Evolutionary conservation across 2,888 invertebrate species (phyloP).

Genomic region (Spatulosminthurus flaviceps): DNA sequence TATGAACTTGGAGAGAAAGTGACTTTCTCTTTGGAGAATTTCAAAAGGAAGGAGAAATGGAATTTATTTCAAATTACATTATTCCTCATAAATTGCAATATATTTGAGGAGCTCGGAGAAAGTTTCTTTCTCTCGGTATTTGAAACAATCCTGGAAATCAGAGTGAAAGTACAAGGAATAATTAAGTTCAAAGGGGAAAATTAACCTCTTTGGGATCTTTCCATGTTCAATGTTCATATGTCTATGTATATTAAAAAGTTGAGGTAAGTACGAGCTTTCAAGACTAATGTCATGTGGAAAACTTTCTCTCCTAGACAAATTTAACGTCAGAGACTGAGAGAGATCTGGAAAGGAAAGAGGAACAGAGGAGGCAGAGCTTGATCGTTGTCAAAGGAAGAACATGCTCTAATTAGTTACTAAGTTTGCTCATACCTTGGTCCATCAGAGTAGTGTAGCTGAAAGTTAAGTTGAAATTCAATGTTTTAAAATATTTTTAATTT

Average conservation of each 20-base stretch:
- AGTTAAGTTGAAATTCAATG: too few species aligned
- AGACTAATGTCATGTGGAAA: too few species aligned
- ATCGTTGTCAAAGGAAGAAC: not conserved
- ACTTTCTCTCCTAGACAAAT: too few species aligned
- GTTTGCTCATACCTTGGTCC: not conserved
- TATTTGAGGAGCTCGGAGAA: not conserved
- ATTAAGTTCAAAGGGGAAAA: conserved; percentile 2
- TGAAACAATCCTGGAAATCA: not conserved
- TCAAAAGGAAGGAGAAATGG: not conserved
- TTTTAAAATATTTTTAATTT: not conserved
- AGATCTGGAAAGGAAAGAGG: not conserved
- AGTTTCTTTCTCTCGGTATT: too few species aligned
- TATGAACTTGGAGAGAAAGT: too few species aligned
- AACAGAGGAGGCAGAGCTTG: not conserved
- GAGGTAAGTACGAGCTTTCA: too few species aligned
- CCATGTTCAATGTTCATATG: too few species aligned
- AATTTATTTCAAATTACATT: not conserved
- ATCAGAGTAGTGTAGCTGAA: not conserved
- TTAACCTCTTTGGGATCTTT: not conserved
- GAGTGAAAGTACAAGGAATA: not conserved
- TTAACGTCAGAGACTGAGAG: too few species aligned
- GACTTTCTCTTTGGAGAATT: too few species aligned
- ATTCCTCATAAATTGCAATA: not conserved
- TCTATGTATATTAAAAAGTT: too few species aligned
- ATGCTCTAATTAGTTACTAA: conserved; percentile 3